Conservation (phyloP, 2,113 vertebrate species). For the Etheostoma spectabile region DNA sequence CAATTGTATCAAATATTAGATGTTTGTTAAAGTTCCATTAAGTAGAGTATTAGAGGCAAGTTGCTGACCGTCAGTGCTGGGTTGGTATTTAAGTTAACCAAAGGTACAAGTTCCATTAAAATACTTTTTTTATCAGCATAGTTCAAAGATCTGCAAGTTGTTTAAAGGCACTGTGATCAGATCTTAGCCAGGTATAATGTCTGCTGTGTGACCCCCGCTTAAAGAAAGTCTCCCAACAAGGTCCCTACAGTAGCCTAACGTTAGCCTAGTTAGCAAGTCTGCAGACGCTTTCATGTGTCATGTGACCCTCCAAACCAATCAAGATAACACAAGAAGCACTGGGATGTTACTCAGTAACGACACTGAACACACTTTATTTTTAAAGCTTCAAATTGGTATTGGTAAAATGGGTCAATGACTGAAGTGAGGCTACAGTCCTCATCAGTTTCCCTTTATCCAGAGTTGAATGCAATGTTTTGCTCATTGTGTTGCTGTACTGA, state of each 20-base stretch:
- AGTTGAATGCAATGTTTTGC: not conserved
- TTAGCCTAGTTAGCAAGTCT: not conserved
- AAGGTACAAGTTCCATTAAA: constrained; percentile 59
- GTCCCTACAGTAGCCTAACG: too few relatives aligned
- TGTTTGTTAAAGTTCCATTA: not conserved
- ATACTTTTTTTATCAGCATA: constrained; percentile 17
- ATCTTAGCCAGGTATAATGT: not conserved
- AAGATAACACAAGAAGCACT: not conserved
- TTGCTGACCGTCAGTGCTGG: constrained; percentile 8
- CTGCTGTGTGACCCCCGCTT: not conserved
- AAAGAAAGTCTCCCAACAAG: not conserved
- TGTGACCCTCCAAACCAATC: not conserved
- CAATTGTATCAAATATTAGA: constrained; percentile 62
- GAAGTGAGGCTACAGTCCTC: not conserved
- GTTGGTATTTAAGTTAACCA: constrained; percentile 71
- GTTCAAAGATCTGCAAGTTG: not conserved
- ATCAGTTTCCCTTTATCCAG: not conserved
- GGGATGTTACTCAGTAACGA: not conserved
- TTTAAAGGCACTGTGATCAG: not conserved
- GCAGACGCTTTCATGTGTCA: not conserved
- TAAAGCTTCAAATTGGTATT: not conserved
- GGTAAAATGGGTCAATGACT: not conserved
- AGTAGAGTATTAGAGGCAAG: not conserved
- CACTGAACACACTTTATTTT: not conserved
- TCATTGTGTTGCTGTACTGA: constrained; percentile 1